These are phyloP conservation scores for Caenorhabditis auriculariae DNA, from an alignment of 2,888 invertebrate species.

Conservation along the genomic window DNA sequence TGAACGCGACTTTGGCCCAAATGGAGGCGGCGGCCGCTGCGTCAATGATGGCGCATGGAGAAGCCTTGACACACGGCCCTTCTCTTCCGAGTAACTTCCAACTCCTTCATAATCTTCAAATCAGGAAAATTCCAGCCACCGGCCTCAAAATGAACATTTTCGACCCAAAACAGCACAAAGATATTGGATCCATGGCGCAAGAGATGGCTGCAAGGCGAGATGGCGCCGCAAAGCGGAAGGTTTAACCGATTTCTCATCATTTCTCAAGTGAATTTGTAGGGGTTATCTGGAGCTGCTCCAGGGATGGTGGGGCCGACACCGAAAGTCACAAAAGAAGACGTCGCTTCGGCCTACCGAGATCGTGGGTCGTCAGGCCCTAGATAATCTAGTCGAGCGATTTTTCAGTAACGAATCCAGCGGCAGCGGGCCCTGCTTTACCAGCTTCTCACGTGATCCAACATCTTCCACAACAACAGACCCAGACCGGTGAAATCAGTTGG, in stretches of 20 bases:
- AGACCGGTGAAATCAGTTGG: constrained; percentile 39
- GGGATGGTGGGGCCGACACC: constrained; percentile 10
- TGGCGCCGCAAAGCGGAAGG: constrained; percentile 5
- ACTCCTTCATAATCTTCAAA: not conserved
- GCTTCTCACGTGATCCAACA: constrained; percentile 17
- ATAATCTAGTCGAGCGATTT: no score
- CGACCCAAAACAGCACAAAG: constrained; percentile 31
- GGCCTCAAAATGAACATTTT: constrained; percentile 32
- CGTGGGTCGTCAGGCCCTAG: constrained; percentile 6
- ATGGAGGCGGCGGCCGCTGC: constrained; percentile 55
- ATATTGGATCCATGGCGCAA: constrained; percentile 35
- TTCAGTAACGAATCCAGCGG: constrained; percentile 23
- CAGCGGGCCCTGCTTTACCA: constrained; percentile 23
- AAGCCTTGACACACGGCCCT: constrained; percentile 26
- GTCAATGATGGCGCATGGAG: constrained; percentile 38
- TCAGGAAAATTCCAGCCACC: constrained; percentile 14
- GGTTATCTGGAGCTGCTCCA: not conserved
- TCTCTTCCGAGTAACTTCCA: constrained; percentile 18
- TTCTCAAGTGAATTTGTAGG: no score
- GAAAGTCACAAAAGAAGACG: constrained; percentile 22
- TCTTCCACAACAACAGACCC: constrained; percentile 17
- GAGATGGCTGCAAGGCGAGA: constrained; percentile 35
- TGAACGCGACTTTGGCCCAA: constrained; percentile 48
- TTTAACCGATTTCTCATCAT: no score
- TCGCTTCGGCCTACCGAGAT: constrained; percentile 26